Conservation (phyloP, 1,140 invertebrate genomes). For the Drosophila baimaii region DNA sequence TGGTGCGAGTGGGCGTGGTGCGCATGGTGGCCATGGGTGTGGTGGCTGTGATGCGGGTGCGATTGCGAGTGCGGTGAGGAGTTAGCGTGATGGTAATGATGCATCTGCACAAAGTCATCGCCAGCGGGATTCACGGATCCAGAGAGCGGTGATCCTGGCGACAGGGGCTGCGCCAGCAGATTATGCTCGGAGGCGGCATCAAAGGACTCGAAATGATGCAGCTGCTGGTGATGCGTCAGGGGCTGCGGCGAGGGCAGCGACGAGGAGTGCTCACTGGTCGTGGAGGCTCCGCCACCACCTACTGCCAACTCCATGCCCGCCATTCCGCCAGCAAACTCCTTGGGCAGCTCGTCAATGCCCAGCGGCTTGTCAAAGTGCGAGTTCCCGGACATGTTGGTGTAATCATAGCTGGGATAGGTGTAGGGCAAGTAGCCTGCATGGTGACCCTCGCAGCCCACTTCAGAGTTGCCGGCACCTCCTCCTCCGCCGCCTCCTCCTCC, state of each 20-base stretch:
- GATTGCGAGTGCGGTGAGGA: constrained; percentile 43
- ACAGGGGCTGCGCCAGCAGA: constrained; percentile 70
- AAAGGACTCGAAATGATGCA: constrained; percentile 76
- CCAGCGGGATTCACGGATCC: constrained; percentile 71
- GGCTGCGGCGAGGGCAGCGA: constrained; percentile 63
- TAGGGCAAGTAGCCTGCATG: constrained; percentile 75
- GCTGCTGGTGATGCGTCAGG: constrained; percentile 40
- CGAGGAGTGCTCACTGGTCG: constrained; percentile 75
- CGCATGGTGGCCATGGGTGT: constrained; percentile 21
- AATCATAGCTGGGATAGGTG: constrained; percentile 80
- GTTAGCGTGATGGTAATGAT: constrained; percentile 62
- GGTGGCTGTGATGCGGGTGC: constrained; percentile 50
- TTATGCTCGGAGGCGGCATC: constrained; percentile 79
- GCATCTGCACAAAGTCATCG: constrained; percentile 68
- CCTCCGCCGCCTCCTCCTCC: too few relatives aligned
- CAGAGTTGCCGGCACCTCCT: not conserved
- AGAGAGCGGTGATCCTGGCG: constrained; percentile 67
- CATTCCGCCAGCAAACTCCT: constrained; percentile 58
- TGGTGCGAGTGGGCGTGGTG: constrained; percentile 47
- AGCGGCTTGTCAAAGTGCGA: constrained; percentile 76
- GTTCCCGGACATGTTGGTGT: constrained; percentile 82
- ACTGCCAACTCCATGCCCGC: not conserved
- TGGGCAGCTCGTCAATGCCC: constrained; percentile 75
- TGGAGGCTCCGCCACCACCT: constrained; percentile 45
- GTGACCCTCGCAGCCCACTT: constrained; percentile 69